Evolutionary conservation across 2,797 vertebrate genomes (phyloP).

Genomic region (Galago senegalensis): DNA sequence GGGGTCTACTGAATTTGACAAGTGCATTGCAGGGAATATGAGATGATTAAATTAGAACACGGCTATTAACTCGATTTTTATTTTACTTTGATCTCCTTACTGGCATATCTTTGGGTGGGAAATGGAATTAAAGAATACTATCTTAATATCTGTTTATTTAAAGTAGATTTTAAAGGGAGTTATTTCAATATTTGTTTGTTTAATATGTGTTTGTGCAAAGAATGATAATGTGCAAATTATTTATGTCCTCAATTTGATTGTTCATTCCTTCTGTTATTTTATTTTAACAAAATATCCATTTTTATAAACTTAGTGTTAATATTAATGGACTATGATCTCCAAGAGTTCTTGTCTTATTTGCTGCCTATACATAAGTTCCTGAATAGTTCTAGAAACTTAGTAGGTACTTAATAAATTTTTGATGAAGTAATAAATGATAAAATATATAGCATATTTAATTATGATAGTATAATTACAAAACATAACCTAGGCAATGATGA

Average conservation of each 20-base stretch:
- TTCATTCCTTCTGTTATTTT: not conserved
- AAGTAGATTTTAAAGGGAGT: not conserved
- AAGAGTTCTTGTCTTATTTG: not conserved
- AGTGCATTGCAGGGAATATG: not conserved
- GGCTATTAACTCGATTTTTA: not conserved
- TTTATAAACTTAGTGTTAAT: slow-evolving; percentile 15
- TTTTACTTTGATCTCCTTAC: slow-evolving; percentile 10
- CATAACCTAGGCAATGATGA: slow-evolving; percentile 12
- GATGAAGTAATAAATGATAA: slow-evolving; percentile 28
- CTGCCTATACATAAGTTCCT: not conserved
- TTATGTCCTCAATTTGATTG: not conserved
- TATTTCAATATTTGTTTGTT: slow-evolving; percentile 20
- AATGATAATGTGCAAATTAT: not conserved
- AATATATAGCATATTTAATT: slow-evolving; percentile 27
- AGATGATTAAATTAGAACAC: slow-evolving; percentile 12
- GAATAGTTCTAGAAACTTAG: not conserved
- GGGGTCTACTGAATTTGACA: not conserved
- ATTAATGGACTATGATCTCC: not conserved
- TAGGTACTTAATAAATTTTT: not conserved
- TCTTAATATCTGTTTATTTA: slow-evolving; percentile 41
- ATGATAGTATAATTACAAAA: slow-evolving; percentile 28
- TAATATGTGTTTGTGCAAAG: not conserved
- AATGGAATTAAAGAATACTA: not conserved
- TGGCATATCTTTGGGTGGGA: not conserved
- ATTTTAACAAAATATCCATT: slow-evolving; percentile 16